Conservation (phyloP, 2,888 invertebrate genomes). For the Isoperla grammatica region DNA sequence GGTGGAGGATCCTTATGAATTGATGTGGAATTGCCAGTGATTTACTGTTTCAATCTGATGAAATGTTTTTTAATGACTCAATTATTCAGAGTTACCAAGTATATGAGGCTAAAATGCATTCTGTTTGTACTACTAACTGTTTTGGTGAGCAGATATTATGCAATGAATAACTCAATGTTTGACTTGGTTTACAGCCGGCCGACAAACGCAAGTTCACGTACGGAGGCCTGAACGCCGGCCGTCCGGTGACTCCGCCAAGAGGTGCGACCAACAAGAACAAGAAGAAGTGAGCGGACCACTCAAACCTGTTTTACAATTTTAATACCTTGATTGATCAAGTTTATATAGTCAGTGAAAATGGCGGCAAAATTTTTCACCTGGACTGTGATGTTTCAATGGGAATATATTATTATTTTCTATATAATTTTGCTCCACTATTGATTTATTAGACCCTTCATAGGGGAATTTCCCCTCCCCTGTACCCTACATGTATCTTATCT, state of each 20-base stretch:
- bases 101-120: constrained; percentile 4
- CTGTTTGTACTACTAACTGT: neutral
- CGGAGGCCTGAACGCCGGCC: constrained; percentile 86
- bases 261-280: constrained; percentile 92
- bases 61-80: constrained; percentile 4
- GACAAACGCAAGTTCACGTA: constrained; percentile 98
- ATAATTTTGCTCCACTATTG: neutral
- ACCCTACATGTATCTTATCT: neutral
- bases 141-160: no score
- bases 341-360: constrained; percentile 1
- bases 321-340: neutral
- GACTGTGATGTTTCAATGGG: neutral
- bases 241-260: constrained; percentile 96
- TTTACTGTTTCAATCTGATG: no score
- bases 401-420: neutral
- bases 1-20: no score
- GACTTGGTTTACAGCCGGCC: constrained; percentile 81
- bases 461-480: neutral
- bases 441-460: neutral
- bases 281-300: constrained; percentile 67
- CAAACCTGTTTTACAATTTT: constrained; percentile 5
- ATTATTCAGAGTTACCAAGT: constrained; percentile 13
- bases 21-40: no score
- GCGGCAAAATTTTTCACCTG: neutral
- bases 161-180: no score